Evolutionary conservation across 2,113 vertebrate genomes (phyloP).

Genomic region (Macrotis lagotis): DNA sequence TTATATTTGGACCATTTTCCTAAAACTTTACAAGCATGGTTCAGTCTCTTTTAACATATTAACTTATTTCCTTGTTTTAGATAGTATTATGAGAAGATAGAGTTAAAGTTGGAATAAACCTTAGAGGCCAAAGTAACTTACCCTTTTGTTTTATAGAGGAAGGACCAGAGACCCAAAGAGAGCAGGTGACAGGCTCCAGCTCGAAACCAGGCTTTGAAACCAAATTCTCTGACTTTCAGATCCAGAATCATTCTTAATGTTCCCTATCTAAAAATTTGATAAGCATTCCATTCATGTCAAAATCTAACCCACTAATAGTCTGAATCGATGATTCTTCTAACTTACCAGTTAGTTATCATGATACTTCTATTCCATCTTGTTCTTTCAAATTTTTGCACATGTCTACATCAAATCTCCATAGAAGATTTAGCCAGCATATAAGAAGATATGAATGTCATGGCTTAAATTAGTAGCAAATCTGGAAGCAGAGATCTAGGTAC

Average conservation of each 20-base stretch:
- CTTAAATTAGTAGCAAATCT: background rate
- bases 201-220: background rate
- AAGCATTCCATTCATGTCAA: background rate
- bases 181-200: background rate
- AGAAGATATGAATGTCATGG: background rate
- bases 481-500: background rate
- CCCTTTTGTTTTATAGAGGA: background rate
- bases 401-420: background rate
- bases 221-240: background rate
- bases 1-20: background rate
- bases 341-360: background rate
- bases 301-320: background rate
- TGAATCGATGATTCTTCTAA: background rate
- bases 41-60: background rate
- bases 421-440: background rate
- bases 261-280: background rate
- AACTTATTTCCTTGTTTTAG: background rate
- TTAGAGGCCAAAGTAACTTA: background rate
- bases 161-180: background rate
- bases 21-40: background rate
- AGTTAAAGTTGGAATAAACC: background rate
- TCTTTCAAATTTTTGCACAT: background rate
- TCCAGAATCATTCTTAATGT: background rate
- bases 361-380: background rate
- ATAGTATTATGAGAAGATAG: background rate